These are phyloP conservation scores for Neolamprologus multifasciatus DNA, from an alignment of 2,797 vertebrate genomes.

Conservation along the genomic window DNA sequence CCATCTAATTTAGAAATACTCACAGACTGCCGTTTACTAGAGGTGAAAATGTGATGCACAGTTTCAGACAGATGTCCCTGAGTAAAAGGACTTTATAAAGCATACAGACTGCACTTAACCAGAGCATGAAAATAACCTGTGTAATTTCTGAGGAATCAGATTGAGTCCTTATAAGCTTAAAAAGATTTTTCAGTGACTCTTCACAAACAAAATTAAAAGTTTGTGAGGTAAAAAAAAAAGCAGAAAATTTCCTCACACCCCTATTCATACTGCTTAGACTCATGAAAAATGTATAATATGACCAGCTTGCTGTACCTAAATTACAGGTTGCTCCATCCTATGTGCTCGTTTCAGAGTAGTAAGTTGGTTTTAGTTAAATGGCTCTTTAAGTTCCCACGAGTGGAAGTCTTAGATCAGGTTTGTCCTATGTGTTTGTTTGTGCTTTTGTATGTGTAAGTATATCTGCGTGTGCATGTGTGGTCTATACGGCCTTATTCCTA, in stretches of 20 bases:
- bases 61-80: slow-evolving; percentile 18
- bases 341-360: neutral
- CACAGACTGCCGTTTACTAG: neutral
- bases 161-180: neutral
- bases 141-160: neutral
- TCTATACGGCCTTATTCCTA: neutral
- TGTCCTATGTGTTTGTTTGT: neutral
- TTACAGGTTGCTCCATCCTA: neutral
- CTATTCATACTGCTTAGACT: neutral
- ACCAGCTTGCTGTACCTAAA: neutral
- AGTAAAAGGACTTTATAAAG: neutral
- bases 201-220: neutral
- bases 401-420: neutral
- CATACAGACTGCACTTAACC: neutral
- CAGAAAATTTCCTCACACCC: neutral
- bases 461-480: slow-evolving; percentile 1
- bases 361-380: neutral
- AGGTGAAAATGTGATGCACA: neutral
- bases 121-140: neutral
- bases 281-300: neutral
- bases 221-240: neutral
- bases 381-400: neutral
- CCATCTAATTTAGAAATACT: neutral
- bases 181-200: neutral
- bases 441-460: neutral